Base-by-base conservation (phyloP, 2,797 vertebrate species). In the Pteronotus mesoamericanus region DNA sequence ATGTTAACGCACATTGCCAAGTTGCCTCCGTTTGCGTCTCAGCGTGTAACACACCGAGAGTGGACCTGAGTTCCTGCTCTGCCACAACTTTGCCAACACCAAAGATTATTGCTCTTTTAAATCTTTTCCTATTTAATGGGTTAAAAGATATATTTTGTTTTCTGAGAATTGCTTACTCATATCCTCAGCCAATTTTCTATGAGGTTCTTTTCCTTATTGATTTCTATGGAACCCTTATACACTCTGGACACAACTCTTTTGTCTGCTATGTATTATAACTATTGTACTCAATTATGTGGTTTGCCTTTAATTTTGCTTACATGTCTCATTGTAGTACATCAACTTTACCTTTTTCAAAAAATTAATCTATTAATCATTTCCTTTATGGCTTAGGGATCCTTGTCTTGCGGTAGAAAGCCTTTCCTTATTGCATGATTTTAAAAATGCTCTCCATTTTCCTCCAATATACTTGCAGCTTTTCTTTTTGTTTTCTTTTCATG, bases 141-240 rank as follows among this genome's bases (percentile, higher is more conserved):
- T 68, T 61, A 94, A 96, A 91, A 80, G 34, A 42, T 79, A 21
- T 10, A 82, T 74, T 94, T 84, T 24, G 2, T 34, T 61, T 74
- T 68, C 71, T n/a, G 48, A 24, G 42, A 84, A 80, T n/a, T 78
- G 21, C 51, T 83, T 75, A 66, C 57, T 86, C 22, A 61, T 26
- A n/a, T 19, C 19, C 42, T 80, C 69, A 69, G 32, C 29, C 57
- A 44, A 44, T 21, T 80, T 91, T 66, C 61, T 74, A 34, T 15
- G 71, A n/a, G 53, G 24, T 93, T 68, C 24, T 89, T 86, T 83
- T 89, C 85, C 95, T 82, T 75, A 32, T 1, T 85, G 90, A 77
- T 90, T 94, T 86, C 89, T 89, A 75, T 86, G 34, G 74, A 71
- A 69, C 1, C 15, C 59, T 44, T 46, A 14, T 48, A 24, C 88